Evolutionary conservation across 2,797 vertebrate species (phyloP).

Genomic region (Antennarius maculatus): DNA sequence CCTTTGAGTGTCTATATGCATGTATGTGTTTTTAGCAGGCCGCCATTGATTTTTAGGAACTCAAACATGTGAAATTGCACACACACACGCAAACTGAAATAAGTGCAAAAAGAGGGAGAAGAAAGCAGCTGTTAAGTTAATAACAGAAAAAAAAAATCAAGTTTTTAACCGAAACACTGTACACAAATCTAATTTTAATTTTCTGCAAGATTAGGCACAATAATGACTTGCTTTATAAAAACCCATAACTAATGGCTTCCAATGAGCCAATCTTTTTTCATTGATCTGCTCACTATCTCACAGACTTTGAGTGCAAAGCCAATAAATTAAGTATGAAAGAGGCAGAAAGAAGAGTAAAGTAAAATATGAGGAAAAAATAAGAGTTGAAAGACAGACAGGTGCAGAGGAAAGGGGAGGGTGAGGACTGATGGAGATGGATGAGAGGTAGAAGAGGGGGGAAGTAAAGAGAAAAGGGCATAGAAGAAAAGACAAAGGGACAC

Average conservation of each 20-base stretch:
- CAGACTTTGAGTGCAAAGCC: constrained; percentile 70
- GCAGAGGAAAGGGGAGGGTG: background rate
- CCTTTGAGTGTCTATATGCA: constrained; percentile 7
- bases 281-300: constrained; percentile 86
- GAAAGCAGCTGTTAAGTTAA: constrained; percentile 78
- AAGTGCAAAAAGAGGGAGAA: constrained; percentile 55
- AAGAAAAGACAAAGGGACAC: background rate
- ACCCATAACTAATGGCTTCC: constrained; percentile 90
- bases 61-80: background rate
- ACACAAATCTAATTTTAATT: constrained; percentile 93
- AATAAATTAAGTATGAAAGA: constrained; percentile 59
- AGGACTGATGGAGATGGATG: constrained; percentile 3
- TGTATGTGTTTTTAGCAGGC: constrained; percentile 11
- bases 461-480: background rate
- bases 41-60: constrained; percentile 31
- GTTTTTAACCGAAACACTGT: constrained; percentile 84
- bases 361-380: constrained; percentile 18
- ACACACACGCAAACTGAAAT: constrained; percentile 30
- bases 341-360: constrained; percentile 25
- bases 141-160: constrained; percentile 66
- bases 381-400: constrained; percentile 11
- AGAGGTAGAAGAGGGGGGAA: constrained; percentile 12
- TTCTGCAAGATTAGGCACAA: constrained; percentile 95
- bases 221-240: constrained; percentile 93
- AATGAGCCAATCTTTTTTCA: constrained; percentile 90